These are phyloP conservation scores for Teleopsis dalmanni DNA, from an alignment of 1,140 invertebrate species.

Conservation along the genomic window DNA sequence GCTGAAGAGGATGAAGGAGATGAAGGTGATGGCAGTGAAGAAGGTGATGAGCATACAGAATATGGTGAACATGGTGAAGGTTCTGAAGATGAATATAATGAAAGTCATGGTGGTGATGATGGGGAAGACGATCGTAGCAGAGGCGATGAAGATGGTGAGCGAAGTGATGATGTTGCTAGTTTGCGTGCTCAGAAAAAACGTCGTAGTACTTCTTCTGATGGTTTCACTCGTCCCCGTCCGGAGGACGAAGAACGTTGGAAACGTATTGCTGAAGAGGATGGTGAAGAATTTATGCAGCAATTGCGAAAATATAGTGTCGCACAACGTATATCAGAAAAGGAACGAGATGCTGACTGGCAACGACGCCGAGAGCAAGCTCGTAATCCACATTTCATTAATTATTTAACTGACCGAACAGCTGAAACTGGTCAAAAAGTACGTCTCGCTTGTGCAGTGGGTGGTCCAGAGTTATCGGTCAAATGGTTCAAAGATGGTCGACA, in stretches of 20 bases:
- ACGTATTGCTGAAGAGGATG: conserved; percentile 36
- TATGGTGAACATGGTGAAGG: conserved; percentile 14
- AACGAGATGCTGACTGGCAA: conserved; percentile 43
- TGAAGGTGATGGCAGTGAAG: conserved; percentile 11
- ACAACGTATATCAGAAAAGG: conserved; percentile 32
- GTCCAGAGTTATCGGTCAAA: conserved; percentile 67
- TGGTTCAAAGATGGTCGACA: conserved; percentile 75
- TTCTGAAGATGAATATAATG: conserved; percentile 20
- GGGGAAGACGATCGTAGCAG: conserved; percentile 13
- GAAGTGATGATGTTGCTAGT: conserved; percentile 14
- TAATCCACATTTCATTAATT: conserved; percentile 48
- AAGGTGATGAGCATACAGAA: conserved; percentile 26
- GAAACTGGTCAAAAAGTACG: conserved; percentile 66
- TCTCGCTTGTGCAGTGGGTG: conserved; percentile 78
- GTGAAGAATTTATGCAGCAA: conserved; percentile 40
- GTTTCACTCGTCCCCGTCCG: conserved; percentile 36
- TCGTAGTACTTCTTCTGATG: conserved; percentile 35
- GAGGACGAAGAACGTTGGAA: conserved; percentile 38
- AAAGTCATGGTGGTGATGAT: conserved; percentile 23
- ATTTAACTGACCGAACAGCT: conserved; percentile 67
- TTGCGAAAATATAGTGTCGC: conserved; percentile 40
- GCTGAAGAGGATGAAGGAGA: conserved; percentile 23
- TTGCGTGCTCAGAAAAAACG: conserved; percentile 23
- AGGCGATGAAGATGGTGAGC: conserved; percentile 1
- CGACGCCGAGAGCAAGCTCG: conserved; percentile 32